Percentiles rank a stretch among this genome's conserved stretches.
Conservation (phyloP, 1,140 invertebrate species). For the Camponotus floridanus region DNA sequence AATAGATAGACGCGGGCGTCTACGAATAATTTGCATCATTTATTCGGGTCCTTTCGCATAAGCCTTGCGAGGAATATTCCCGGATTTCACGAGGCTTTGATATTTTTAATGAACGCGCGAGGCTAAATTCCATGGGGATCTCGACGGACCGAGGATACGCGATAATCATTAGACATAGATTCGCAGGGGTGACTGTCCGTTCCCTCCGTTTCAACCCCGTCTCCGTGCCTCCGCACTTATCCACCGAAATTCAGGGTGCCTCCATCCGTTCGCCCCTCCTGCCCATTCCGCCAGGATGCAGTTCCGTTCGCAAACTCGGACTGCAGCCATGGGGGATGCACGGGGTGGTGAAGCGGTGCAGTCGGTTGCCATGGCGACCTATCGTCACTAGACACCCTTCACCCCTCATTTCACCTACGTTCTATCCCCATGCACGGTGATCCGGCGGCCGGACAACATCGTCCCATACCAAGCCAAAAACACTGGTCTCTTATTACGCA, state of each 20-base stretch:
- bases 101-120: constrained; percentile 74
- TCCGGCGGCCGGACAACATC: constrained; percentile 82
- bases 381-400: constrained; percentile 85
- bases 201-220: constrained; percentile 61
- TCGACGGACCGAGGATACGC: constrained; percentile 65
- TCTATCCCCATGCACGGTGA: constrained; percentile 78
- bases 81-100: constrained; percentile 56
- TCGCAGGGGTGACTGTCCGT: constrained; percentile 77
- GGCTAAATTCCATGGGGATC: constrained; percentile 65
- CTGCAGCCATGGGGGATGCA: constrained; percentile 83
- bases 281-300: constrained; percentile 76
- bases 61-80: constrained; percentile 23
- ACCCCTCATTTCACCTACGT: constrained; percentile 76
- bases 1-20: neutral
- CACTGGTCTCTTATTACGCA: constrained; percentile 85
- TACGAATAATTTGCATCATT: constrained; percentile 22
- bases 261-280: constrained; percentile 57
- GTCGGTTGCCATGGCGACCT: constrained; percentile 86
- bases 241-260: constrained; percentile 78
- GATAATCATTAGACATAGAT: constrained; percentile 81
- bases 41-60: constrained; percentile 9
- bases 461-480: constrained; percentile 84
- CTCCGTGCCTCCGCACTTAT: constrained; percentile 73
- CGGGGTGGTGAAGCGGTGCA: constrained; percentile 83
- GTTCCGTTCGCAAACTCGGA: constrained; percentile 82